phyloP scores from a whole-genome alignment of 1,140 invertebrate species.

The Scaptomyza graminum region DNA sequence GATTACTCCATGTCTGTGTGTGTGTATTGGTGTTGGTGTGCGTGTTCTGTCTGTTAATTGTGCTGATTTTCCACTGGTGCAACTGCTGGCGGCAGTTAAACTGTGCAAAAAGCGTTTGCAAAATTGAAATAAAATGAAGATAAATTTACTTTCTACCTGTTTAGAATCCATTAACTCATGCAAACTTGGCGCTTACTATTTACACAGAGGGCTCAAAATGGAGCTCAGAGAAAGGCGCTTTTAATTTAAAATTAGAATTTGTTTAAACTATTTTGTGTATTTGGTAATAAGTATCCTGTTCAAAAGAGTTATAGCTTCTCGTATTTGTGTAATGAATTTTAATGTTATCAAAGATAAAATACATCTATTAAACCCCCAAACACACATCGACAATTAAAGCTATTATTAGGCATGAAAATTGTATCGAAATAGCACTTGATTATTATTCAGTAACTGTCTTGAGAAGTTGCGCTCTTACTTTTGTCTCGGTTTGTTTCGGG shows the following conservation, averaged over 20 bases:
- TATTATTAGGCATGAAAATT: constrained; percentile 71
- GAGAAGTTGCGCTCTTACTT: constrained; percentile 22
- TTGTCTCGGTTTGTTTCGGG: not conserved
- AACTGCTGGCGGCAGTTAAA: constrained; percentile 22
- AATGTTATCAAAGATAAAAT: no score
- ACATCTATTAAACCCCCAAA: not conserved
- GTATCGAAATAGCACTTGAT: constrained; percentile 72
- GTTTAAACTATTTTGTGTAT: no score
- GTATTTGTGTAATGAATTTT: no score
- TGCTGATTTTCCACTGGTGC: constrained; percentile 32
- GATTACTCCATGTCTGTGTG: constrained; percentile 31
- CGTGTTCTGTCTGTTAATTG: constrained; percentile 35
- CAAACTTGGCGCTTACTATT: constrained; percentile 8
- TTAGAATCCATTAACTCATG: constrained; percentile 21
- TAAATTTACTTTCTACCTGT: constrained; percentile 23
- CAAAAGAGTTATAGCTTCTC: no score
- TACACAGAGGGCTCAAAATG: not conserved
- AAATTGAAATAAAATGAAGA: constrained; percentile 46
- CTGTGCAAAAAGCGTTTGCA: constrained; percentile 14
- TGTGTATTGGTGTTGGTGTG: constrained; percentile 1
- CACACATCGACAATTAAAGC: constrained; percentile 24
- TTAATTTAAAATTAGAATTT: not conserved
- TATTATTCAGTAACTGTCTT: constrained; percentile 75
- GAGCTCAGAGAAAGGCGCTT: not conserved
- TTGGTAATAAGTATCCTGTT: no score